These are phyloP conservation scores for Lasioglossum morio DNA, from an alignment of 2,888 invertebrate species.

Conservation along the genomic window DNA sequence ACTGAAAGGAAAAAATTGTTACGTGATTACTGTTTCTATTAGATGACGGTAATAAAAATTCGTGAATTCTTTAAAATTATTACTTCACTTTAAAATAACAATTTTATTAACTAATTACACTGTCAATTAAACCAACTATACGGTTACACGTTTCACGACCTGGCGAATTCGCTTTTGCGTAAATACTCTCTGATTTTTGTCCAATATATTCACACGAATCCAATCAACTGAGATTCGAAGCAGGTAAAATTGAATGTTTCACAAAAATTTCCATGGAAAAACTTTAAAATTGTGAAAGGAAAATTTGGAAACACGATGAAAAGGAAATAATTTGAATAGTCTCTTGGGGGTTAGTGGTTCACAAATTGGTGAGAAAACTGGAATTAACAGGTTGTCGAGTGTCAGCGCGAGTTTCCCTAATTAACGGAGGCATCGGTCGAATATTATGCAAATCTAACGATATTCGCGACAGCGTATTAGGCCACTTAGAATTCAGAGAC, in stretches of 20 bases:
- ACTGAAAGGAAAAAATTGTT: not conserved
- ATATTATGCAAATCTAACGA: slow-evolving; percentile 30
- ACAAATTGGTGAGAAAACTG: not conserved
- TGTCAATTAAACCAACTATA: no score
- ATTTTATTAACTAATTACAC: no score
- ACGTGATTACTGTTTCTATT: not conserved
- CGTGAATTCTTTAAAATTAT: no score
- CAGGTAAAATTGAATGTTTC: no score
- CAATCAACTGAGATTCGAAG: no score
- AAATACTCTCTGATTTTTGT: no score
- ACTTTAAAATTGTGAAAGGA: not conserved
- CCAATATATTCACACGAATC: no score
- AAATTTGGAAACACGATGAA: not conserved
- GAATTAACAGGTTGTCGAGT: not conserved
- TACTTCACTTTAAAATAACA: no score
- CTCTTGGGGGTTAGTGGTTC: not conserved
- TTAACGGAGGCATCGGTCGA: not conserved
- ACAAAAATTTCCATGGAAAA: no score
- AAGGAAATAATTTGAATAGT: not conserved
- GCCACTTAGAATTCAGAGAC: slow-evolving; percentile 24
- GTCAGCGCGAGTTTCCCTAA: not conserved
- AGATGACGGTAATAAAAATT: no score
- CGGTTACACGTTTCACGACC: no score
- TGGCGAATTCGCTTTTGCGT: no score
- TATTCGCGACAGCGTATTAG: not conserved